Evolutionary conservation across 2,113 vertebrate genomes (phyloP).

Genomic region (Ameiurus melas): DNA sequence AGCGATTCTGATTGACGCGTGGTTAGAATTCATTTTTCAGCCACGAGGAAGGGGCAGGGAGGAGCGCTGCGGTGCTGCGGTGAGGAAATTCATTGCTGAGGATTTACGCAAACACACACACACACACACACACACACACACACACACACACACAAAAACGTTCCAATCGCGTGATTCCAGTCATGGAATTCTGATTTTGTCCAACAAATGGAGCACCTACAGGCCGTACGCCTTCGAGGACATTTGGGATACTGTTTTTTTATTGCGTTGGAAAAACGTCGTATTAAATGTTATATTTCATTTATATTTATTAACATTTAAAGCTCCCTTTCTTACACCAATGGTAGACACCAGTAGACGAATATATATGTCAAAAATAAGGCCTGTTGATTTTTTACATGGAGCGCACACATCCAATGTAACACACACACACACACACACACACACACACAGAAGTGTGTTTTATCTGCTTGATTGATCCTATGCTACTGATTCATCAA

Average conservation of each 20-base stretch:
- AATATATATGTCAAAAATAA: background rate
- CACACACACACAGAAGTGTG: background rate
- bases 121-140: background rate
- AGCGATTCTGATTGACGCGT: conserved; percentile 32
- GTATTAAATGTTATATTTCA: background rate
- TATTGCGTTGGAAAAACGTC: background rate
- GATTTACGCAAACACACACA: background rate
- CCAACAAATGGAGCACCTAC: background rate
- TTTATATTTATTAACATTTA: background rate
- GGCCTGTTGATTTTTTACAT: too few species aligned
- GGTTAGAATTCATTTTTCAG: conserved; percentile 16
- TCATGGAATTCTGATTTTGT: background rate
- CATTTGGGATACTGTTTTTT: background rate
- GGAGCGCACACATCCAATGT: background rate
- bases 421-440: background rate
- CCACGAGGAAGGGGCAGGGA: background rate
- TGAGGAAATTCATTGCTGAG: background rate
- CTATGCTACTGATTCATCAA: background rate
- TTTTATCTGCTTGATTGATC: background rate
- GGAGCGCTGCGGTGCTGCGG: background rate
- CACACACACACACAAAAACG: background rate
- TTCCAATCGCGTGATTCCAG: background rate
- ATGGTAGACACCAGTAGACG: background rate
- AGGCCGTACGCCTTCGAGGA: background rate
- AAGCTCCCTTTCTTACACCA: background rate